Evolutionary conservation across 2,797 vertebrate genomes (phyloP).

Genomic region (Phataginus tetradactyla): DNA sequence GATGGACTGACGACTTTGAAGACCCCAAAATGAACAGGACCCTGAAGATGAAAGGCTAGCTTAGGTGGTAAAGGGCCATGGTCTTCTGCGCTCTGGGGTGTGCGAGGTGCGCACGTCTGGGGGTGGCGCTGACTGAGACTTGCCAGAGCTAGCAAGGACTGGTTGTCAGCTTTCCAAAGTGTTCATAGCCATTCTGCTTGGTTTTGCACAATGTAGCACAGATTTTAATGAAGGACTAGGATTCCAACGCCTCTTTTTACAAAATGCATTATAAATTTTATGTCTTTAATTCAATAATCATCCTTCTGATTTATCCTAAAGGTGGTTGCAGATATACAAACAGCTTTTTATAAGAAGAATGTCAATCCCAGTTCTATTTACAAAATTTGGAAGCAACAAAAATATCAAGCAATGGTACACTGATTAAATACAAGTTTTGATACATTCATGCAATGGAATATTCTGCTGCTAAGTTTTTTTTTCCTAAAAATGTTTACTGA

Average conservation of each 20-base stretch:
- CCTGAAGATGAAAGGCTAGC: background rate
- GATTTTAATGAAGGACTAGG: background rate
- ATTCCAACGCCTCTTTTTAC: background rate
- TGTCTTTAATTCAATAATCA: background rate
- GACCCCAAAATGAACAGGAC: background rate
- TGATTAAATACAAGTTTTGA: background rate
- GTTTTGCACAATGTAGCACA: background rate
- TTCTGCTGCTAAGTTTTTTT: background rate
- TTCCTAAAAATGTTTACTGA: background rate
- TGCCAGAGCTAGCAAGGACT: too few relatives aligned
- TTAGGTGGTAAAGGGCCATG: background rate
- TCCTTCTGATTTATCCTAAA: background rate
- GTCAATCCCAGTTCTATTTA: background rate
- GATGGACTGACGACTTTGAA: background rate
- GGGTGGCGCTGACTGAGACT: too few relatives aligned
- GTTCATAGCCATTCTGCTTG: too few relatives aligned
- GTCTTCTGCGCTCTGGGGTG: background rate
- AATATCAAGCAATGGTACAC: background rate
- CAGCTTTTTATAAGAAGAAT: background rate
- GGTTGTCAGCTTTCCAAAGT: background rate
- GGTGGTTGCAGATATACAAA: background rate
- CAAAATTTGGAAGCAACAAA: background rate
- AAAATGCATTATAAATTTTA: background rate
- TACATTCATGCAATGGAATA: background rate
- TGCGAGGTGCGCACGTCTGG: background rate